Evolutionary conservation across 2,888 invertebrate species (phyloP).

Genomic region (Drosophila aldrichi): DNA sequence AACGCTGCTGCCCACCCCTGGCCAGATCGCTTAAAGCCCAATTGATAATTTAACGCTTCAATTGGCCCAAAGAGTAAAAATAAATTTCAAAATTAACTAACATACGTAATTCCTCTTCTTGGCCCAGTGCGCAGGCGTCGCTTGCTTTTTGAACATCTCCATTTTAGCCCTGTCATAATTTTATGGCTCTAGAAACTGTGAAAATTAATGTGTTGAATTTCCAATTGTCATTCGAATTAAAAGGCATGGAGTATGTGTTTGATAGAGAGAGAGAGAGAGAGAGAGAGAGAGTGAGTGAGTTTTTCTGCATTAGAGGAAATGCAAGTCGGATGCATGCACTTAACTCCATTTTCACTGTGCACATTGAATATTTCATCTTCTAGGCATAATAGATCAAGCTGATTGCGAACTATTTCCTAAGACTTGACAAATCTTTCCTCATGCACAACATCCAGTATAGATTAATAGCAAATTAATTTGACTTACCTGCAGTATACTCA

Average conservation of each 20-base stretch:
- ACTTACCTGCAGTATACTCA: too few relatives aligned
- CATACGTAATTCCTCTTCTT: constrained; percentile 24
- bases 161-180: constrained; percentile 66
- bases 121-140: constrained; percentile 54
- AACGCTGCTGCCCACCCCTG: constrained; percentile 71
- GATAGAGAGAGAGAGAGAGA: neutral
- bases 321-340: constrained; percentile 12
- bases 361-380: neutral
- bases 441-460: neutral
- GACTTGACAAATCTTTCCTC: neutral
- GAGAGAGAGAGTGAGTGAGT: neutral
- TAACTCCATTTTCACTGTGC: constrained; percentile 20
- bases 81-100: constrained; percentile 36
- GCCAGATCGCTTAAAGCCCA: constrained; percentile 57
- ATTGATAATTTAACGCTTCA: constrained; percentile 82
- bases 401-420: neutral
- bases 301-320: constrained; percentile 3
- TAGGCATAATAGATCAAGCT: neutral
- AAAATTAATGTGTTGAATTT: constrained; percentile 45
- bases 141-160: constrained; percentile 13
- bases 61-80: constrained; percentile 53
- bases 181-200: constrained; percentile 48
- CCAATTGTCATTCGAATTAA: constrained; percentile 76
- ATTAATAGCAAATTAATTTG: neutral
- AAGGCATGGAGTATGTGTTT: constrained; percentile 30